Evolutionary conservation across 2,888 invertebrate species (phyloP), one percentile per base, ranked within the genome.

Genomic region (Incurvaria masculella): DNA sequence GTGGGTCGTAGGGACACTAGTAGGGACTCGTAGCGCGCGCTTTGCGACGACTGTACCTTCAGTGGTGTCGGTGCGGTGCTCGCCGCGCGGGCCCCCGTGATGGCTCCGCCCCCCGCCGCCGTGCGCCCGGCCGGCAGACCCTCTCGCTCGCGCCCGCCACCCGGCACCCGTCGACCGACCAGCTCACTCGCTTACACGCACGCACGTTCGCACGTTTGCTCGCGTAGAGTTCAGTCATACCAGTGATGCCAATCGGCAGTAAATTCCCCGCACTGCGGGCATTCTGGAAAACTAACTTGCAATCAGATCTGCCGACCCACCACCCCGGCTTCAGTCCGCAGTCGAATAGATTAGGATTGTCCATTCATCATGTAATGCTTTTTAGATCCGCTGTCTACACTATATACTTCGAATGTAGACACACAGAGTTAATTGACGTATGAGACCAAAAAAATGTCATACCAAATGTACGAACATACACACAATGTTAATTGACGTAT

Each of bases 221-320:
- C 45, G 11, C 42, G 45, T 43, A 42, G 45, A 42, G 43, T 46
- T 44, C 50, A 44, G 46, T 45, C 62, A 59, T 59, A 62, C 56
- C n/a, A n/a, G n/a, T n/a, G n/a, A n/a, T 44, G 45, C 49, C 52
- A 49, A 52, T 52, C 49, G 49, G 48, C 49, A 46, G 46, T 43
- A 42, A 21, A 52, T 52, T 51, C 44, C 48, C 27, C 48, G 47
- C 52, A 49, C 42, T 26, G 42, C 16, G 19, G 27, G 23, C 44
- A 39, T 45, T 48, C 49, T 51, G 26, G 33, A 21, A 46, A 38
- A 6, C 20, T 21, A 45, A 33, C 42, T 45, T 11, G 45, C 42
- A 45, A 49, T 49, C 41, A 47, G 42, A 49, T 21, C 27, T 41
- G 42, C 42, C 26, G 38, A 42, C 21, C 26, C 39, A 23, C 23